Evolutionary conservation across 2,797 vertebrate species (phyloP).

Genomic region (Eulemur albifrons): DNA sequence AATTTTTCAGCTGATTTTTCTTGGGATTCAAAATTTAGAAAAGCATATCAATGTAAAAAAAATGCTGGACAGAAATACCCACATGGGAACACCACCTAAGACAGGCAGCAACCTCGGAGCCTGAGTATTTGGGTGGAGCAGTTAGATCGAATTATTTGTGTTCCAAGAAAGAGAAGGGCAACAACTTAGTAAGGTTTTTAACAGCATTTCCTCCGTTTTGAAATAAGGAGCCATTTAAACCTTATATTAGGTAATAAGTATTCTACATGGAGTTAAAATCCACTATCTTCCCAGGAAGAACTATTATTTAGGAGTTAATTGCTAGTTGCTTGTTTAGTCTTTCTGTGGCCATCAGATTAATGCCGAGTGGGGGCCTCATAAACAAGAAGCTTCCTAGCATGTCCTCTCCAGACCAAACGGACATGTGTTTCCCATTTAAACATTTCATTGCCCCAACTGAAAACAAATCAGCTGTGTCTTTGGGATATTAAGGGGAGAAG

Average conservation of each 20-base stretch:
- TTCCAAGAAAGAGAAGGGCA: not conserved
- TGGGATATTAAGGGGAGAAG: conserved; percentile 57
- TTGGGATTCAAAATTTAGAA: not conserved
- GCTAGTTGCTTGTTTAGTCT: conserved; percentile 54
- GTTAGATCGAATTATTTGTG: conserved; percentile 2
- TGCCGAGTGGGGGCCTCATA: conserved; percentile 44
- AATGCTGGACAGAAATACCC: not conserved
- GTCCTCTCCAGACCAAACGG: conserved; percentile 40
- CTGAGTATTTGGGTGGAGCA: not conserved
- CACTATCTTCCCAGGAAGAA: not conserved
- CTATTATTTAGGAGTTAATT: conserved; percentile 58
- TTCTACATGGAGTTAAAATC: not conserved
- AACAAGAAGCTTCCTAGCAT: conserved; percentile 56
- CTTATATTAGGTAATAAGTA: conserved; percentile 12
- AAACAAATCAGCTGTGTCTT: conserved; percentile 71
- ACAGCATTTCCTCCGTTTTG: conserved; percentile 44
- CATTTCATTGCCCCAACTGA: conserved; percentile 70
- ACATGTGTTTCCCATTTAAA: conserved; percentile 72
- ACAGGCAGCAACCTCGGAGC: not conserved
- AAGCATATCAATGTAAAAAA: not conserved
- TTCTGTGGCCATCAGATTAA: conserved; percentile 36
- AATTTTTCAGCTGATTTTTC: not conserved
- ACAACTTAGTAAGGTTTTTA: not conserved
- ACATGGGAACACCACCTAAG: not conserved
- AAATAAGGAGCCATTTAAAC: not conserved